phyloP scores from a whole-genome alignment of 2,113 vertebrate species.

The Petrocephalus zakoni region DNA sequence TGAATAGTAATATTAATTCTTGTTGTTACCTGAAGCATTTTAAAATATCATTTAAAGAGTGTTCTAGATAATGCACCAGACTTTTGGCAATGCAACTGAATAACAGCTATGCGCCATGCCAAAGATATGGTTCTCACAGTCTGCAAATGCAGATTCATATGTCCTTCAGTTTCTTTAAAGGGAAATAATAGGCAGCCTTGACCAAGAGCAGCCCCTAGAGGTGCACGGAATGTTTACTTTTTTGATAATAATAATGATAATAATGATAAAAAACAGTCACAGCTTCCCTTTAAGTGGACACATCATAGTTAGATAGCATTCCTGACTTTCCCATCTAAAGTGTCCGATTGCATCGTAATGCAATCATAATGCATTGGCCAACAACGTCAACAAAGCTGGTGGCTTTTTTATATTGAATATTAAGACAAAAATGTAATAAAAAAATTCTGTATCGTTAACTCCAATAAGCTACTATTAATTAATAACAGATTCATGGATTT shows the following conservation, averaged over 20 bases:
- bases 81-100: background rate
- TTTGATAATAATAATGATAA: background rate
- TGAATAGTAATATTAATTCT: background rate
- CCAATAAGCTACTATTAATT: background rate
- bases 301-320: background rate
- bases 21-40: background rate
- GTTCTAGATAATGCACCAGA: background rate
- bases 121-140: conserved; percentile 10
- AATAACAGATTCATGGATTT: background rate
- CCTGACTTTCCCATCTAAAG: background rate
- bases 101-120: background rate
- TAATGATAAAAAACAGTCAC: background rate
- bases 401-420: background rate
- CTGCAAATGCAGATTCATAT: conserved; percentile 9
- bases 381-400: background rate
- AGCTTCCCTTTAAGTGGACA: background rate
- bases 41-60: background rate
- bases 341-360: no score
- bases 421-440: background rate
- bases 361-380: background rate
- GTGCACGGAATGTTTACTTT: conserved; percentile 8
- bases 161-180: background rate
- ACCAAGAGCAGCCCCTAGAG: conserved; percentile 48
- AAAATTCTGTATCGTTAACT: background rate
- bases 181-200: conserved; percentile 19